Base-by-base conservation (phyloP, 2,797 vertebrate genomes). In the Cynodonichthys magdalenae region DNA sequence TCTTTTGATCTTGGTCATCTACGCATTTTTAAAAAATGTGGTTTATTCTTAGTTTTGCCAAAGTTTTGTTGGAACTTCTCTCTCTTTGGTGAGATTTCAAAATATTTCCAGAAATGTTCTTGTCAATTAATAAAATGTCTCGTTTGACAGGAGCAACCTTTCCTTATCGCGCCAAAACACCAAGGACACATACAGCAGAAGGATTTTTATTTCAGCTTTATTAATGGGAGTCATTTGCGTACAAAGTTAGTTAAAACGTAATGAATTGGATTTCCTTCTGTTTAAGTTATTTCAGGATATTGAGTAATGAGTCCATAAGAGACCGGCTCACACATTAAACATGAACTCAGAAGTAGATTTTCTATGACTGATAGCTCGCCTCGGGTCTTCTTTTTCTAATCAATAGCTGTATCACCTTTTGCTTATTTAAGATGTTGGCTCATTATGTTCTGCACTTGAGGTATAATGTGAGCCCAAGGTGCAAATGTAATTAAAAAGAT, bases 371-470 rank as follows among this genome's bases (percentile, higher is more conserved):
- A 85, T 87, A 71, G 67, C 80, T 81, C 8, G 84, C 87, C 82
- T 71, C 47, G 0, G 78, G 79, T 76, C 67, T 63, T 68, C 53
- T 27, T 54, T 64, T 79, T 80, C 77, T 69, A 83, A 90, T 90
- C 87, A 89, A 90, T 89, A 83, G 71, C 74, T 24, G 81, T 67
- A 87, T 90, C 81, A 86, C 84, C 79, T 85, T 90, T 39, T 84
- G 84, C 82, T 89, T 87, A 90, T 89, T 88, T 82, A 89, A 86
- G 82, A 82, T 83, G 83, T 87, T 87, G 87, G 84, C 84, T 87
- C 85, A 87, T 88, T 88, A 89, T 80, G 82, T 85, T 72, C 79
- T 66, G 77, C 81, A 83, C 81, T 84, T 65, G 76, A 82, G 73
- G 74, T 76, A 71, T 82, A 82, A 89, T 83, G 74, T 86, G 81